These are phyloP conservation scores for Pseudochromis fuscus DNA, from an alignment of 2,797 vertebrate genomes.

Conservation along the genomic window DNA sequence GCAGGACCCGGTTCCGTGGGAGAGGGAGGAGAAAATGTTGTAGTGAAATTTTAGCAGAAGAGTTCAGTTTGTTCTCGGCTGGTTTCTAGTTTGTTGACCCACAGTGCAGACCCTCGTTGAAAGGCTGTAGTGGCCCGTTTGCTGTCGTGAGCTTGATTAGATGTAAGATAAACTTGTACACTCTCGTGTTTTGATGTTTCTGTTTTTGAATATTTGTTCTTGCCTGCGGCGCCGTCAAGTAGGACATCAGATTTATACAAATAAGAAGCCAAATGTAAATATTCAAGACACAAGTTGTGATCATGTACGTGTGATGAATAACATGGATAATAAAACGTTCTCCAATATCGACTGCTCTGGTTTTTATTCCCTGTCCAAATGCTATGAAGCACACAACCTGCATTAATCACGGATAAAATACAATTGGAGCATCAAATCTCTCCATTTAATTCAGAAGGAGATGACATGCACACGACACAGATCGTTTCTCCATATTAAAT, in stretches of 20 bases:
- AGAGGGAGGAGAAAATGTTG: conserved; percentile 80
- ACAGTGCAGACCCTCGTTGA: conserved; percentile 41
- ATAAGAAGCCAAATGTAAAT: conserved; percentile 57
- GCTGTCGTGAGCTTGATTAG: conserved; percentile 61
- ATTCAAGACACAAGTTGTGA: conserved; percentile 50
- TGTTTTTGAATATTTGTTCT: conserved; percentile 41
- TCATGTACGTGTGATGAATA: conserved; percentile 57
- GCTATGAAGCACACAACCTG: conserved; percentile 9
- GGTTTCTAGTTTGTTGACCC: conserved; percentile 36
- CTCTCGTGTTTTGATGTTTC: conserved; percentile 49
- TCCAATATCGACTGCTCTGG: conserved; percentile 33
- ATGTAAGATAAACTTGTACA: conserved; percentile 51
- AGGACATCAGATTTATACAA: conserved; percentile 39
- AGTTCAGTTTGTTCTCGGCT: conserved; percentile 17
- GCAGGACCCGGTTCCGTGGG: conserved; percentile 88
- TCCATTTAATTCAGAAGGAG: conserved; percentile 59
- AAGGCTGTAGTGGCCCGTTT: conserved; percentile 44
- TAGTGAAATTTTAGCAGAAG: conserved; percentile 42
- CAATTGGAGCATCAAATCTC: conserved; percentile 51
- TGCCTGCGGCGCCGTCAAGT: conserved; percentile 33
- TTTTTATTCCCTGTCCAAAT: neutral
- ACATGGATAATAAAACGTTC: conserved; percentile 66
- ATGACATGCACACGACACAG: conserved; percentile 33
- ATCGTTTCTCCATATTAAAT: conserved; percentile 61
- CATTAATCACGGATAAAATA: conserved; percentile 69